Base-by-base conservation (phyloP, 2,888 invertebrate genomes). In the Lampropteryx suffumata region DNA sequence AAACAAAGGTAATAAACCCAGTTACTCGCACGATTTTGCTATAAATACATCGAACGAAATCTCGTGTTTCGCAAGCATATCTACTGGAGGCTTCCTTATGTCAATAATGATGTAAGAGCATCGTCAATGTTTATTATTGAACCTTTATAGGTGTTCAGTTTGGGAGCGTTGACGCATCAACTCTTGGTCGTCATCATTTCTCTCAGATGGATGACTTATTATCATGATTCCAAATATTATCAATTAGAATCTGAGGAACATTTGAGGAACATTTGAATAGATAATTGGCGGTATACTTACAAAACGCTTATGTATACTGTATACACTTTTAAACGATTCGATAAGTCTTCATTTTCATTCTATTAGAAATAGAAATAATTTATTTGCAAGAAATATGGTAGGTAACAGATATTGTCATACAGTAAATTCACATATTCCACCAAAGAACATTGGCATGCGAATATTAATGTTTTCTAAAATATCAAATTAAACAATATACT, bases 91-190 rank as follows among this genome's bases (percentile, higher is more conserved):
- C 73, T 81, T 79, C 79, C 80, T 79, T 78, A 71, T 75, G 79
- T 83, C 83, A 82, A 83, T 79, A 82, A 76, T 84, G 81, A 83
- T 76, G 84, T 76, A 82, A 84, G 61, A 66, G 52, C 26, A 47
- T 40, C 54, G 53, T 48, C 35, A 49, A 50, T 53, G 60, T 62
- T 61, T 62, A 62, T 59, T 61, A 62, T 64, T 55, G 47, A 57
- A 54, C 50, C 52, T 63, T 60, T 61, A 57, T 61, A 56, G 62
- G 66, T 62, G 55, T 41, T 59, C 33, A 54, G 62, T 67, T 66
- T 57, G 59, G 62, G 59, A 57, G 45, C 46, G 59, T 59, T 67
- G 62, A 65, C 55, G 58, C 60, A 68, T 62, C n/a, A n/a, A n/a
- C 47, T 51, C 24, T 34, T 50, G 11, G 29, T 17, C 17, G 17